These are phyloP conservation scores for Crocidura indochinensis DNA, from an alignment of 2,797 vertebrate genomes.

Conservation along the genomic window DNA sequence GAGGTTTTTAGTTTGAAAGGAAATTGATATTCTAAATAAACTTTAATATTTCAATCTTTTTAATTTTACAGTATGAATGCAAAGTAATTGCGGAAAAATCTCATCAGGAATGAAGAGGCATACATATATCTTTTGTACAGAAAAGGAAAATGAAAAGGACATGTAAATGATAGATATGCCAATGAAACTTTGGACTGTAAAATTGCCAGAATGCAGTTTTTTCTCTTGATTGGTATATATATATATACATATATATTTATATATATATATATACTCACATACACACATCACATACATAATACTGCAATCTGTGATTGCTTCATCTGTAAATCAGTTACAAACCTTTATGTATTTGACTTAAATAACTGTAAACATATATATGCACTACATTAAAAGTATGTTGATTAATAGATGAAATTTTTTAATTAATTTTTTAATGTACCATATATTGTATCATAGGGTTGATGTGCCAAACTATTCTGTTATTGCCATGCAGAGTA, in stretches of 20 bases:
- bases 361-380: constrained; percentile 89
- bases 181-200: constrained; percentile 86
- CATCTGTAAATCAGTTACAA: constrained; percentile 88
- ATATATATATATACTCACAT: background rate
- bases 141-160: constrained; percentile 82
- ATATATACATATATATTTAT: background rate
- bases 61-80: constrained; percentile 95
- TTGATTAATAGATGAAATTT: constrained; percentile 86
- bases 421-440: constrained; percentile 86
- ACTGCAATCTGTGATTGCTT: constrained; percentile 94
- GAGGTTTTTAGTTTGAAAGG: constrained; percentile 56
- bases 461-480: constrained; percentile 90
- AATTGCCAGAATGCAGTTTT: constrained; percentile 90
- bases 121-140: constrained; percentile 84
- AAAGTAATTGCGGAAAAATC: constrained; percentile 95
- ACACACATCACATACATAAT: constrained; percentile 77
- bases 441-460: constrained; percentile 82
- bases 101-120: constrained; percentile 94
- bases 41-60: constrained; percentile 77
- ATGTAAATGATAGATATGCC: constrained; percentile 71
- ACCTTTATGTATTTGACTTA: constrained; percentile 87
- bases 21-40: constrained; percentile 63
- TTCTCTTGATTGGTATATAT: constrained; percentile 79
- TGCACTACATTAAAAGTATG: constrained; percentile 86
- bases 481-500: constrained; percentile 79